Evolutionary conservation across 1,140 invertebrate genomes (phyloP).

Genomic region (Sipha flava): DNA sequence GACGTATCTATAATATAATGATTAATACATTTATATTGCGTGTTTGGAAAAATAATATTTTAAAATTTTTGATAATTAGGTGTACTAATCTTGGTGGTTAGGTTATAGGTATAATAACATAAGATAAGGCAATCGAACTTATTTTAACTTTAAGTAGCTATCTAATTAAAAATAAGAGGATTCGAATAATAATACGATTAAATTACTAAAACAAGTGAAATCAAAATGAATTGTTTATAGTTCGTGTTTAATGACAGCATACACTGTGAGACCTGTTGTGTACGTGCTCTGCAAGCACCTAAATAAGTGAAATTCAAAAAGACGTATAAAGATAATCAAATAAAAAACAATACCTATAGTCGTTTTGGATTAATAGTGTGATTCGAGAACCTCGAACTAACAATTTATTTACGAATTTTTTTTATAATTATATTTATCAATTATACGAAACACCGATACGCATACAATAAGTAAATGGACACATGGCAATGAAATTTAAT

Average conservation of each 20-base stretch:
- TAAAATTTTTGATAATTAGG: not conserved
- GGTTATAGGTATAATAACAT: too few relatives aligned
- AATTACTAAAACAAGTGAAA: slow-evolving; percentile 11
- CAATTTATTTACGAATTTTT: not conserved
- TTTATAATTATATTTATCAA: not conserved
- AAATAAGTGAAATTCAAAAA: slow-evolving; percentile 6
- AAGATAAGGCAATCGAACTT: not conserved
- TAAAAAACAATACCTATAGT: not conserved
- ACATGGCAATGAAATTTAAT: not conserved
- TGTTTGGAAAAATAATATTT: too few relatives aligned
- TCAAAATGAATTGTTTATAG: not conserved
- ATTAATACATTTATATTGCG: too few relatives aligned
- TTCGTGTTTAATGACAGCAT: not conserved
- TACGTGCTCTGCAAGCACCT: not conserved
- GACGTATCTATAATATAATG: too few relatives aligned
- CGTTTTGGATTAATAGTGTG: not conserved
- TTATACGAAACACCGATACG: not conserved
- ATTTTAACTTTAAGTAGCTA: not conserved
- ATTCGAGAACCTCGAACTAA: not conserved
- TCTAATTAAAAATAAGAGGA: not conserved
- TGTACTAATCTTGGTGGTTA: not conserved
- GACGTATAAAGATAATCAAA: not conserved
- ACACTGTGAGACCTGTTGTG: not conserved
- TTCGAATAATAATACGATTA: not conserved
- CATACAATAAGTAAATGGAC: too few relatives aligned